These are phyloP conservation scores for Catharus ustulatus DNA, from an alignment of 2,797 vertebrate species.

Conservation along the genomic window DNA sequence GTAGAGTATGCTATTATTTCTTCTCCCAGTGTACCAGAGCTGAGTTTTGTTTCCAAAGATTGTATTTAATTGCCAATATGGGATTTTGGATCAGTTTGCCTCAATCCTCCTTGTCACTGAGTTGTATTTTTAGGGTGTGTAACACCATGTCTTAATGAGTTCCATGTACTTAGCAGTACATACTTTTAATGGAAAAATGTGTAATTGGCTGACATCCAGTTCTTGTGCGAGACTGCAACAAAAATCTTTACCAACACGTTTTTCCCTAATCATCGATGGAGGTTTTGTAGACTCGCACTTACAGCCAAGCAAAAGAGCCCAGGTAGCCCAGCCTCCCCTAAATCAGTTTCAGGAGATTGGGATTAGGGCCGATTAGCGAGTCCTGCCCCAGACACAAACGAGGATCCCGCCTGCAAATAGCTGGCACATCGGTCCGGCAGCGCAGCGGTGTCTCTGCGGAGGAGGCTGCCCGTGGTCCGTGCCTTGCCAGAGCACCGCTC, in stretches of 20 bases:
- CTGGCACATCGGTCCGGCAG: background rate
- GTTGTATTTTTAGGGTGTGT: background rate
- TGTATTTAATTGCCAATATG: background rate
- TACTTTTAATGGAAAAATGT: background rate
- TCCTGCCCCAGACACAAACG: fast-evolving
- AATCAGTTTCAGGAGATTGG: fast-evolving
- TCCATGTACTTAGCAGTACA: background rate
- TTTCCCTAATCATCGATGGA: background rate
- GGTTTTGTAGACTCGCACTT: fast-evolving
- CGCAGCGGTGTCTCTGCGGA: background rate
- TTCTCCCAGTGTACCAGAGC: background rate
- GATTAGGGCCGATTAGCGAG: too few species aligned
- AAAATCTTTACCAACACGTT: background rate
- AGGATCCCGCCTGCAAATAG: background rate
- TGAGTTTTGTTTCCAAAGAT: background rate
- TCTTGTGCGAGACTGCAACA: background rate
- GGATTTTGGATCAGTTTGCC: background rate
- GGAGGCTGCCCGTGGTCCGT: fast-evolving
- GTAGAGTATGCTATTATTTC: fast-evolving
- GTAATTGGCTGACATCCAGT: background rate
- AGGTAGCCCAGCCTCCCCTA: too few species aligned
- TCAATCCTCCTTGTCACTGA: background rate
- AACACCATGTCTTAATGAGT: background rate
- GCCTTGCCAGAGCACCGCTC: fast-evolving
- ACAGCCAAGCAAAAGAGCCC: fast-evolving